These are phyloP conservation scores for Drosophila tripunctata DNA, from an alignment of 2,888 invertebrate species.

Conservation along the genomic window DNA sequence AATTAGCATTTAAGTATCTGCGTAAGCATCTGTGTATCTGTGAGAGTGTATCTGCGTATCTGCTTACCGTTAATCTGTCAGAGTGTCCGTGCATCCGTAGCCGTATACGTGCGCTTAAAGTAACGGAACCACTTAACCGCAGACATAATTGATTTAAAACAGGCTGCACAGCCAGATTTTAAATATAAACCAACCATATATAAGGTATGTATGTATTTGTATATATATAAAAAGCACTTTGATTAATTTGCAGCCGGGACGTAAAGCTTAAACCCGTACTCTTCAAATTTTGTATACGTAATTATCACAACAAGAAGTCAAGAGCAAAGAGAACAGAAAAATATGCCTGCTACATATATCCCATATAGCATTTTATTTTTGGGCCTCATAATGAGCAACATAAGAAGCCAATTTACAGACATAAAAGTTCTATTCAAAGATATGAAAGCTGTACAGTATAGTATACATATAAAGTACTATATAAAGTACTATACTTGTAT, in stretches of 20 bases:
- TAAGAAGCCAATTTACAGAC: slow-evolving; percentile 52
- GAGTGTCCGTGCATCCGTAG: background rate
- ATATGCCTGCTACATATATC: background rate
- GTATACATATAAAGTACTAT: background rate
- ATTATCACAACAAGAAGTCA: slow-evolving; percentile 30
- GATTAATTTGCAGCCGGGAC: slow-evolving; percentile 22
- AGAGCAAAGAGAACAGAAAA: slow-evolving; percentile 8
- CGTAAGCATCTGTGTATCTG: background rate
- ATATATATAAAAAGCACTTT: slow-evolving; percentile 11
- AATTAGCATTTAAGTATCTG: slow-evolving; percentile 12
- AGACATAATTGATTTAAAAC: slow-evolving; percentile 38
- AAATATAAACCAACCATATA: too few relatives aligned
- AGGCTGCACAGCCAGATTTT: slow-evolving; percentile 12
- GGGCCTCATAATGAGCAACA: slow-evolving; percentile 34
- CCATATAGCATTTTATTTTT: slow-evolving; percentile 25
- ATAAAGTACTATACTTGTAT: background rate
- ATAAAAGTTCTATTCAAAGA: slow-evolving; percentile 43
- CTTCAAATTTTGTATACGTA: slow-evolving; percentile 30
- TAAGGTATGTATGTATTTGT: background rate
- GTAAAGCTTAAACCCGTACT: slow-evolving; percentile 9
- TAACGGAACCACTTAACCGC: slow-evolving; percentile 33
- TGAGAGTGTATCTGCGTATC: background rate
- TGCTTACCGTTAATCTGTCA: background rate
- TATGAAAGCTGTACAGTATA: slow-evolving; percentile 23
- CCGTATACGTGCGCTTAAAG: slow-evolving; percentile 27